Conservation (phyloP, 2,888 invertebrate species). For the Abrostola tripartita region DNA sequence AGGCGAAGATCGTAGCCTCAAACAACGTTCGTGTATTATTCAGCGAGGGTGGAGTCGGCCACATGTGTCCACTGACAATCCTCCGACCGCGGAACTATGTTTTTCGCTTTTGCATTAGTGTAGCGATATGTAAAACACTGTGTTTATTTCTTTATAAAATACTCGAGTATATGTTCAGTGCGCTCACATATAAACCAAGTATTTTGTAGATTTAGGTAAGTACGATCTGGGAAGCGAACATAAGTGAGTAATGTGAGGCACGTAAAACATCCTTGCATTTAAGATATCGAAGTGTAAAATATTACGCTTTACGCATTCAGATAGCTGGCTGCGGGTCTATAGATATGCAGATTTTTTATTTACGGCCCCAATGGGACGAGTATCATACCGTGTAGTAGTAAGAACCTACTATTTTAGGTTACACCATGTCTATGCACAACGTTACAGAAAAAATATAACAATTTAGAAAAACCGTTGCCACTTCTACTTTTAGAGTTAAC, state of each 20-base stretch:
- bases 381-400: constrained; percentile 61
- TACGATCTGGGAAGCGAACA: constrained; percentile 37
- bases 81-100: constrained; percentile 58
- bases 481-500: constrained; percentile 12
- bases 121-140: constrained; percentile 48
- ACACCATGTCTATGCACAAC: background rate
- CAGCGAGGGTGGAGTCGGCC: constrained; percentile 69
- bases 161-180: constrained; percentile 17
- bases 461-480: background rate
- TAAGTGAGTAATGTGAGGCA: constrained; percentile 64
- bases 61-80: constrained; percentile 80
- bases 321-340: constrained; percentile 57
- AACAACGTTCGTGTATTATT: constrained; percentile 81
- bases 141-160: constrained; percentile 53
- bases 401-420: constrained; percentile 44
- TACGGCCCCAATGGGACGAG: constrained; percentile 65
- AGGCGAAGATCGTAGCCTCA: constrained; percentile 73
- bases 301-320: constrained; percentile 69
- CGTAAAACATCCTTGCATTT: constrained; percentile 70
- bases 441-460: background rate
- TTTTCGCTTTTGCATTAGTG: constrained; percentile 56
- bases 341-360: constrained; percentile 67
- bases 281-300: constrained; percentile 76
- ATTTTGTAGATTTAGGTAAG: constrained; percentile 46
- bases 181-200: constrained; percentile 25